Conservation (phyloP, 2,113 vertebrate species). For the Saccopteryx bilineata region DNA sequence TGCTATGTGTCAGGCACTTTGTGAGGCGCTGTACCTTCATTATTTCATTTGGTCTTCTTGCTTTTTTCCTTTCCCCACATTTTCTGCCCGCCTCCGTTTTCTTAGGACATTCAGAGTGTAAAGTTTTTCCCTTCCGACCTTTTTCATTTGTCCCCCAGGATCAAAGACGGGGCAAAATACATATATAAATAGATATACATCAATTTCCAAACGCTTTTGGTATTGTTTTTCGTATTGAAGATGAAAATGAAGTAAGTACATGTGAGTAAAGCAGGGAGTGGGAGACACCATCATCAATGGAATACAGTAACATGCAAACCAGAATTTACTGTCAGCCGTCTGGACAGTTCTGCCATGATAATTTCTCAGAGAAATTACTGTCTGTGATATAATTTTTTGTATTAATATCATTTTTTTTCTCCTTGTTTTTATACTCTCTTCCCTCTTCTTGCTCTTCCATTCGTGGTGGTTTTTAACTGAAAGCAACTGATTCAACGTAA, state of each 20-base stretch:
- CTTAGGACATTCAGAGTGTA: constrained; percentile 77
- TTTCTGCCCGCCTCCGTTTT: constrained; percentile 61
- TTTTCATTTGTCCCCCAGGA: constrained; percentile 70
- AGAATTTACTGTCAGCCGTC: constrained; percentile 88
- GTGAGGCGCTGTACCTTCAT: constrained; percentile 21
- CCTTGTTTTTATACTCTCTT: constrained; percentile 79
- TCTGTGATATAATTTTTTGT: constrained; percentile 82
- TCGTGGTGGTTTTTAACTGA: constrained; percentile 87
- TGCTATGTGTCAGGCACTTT: neutral
- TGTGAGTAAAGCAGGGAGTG: constrained; percentile 84
- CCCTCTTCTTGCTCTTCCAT: constrained; percentile 86
- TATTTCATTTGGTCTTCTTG: constrained; percentile 62
- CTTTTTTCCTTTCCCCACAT: constrained; percentile 56
- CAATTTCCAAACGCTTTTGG: constrained; percentile 78
- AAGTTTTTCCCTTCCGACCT: constrained; percentile 62
- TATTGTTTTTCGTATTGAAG: constrained; percentile 82
- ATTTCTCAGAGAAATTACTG: constrained; percentile 87
- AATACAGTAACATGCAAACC: constrained; percentile 93
- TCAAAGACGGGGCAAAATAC: constrained; percentile 74
- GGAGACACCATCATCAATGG: constrained; percentile 90
- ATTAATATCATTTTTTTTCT: constrained; percentile 74
- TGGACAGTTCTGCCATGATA: constrained; percentile 85
- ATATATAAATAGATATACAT: constrained; percentile 37
- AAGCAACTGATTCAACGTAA: constrained; percentile 91
- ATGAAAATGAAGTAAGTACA: constrained; percentile 89